Evolutionary conservation across 2,797 vertebrate species (phyloP).

Genomic region (Morelia viridis): DNA sequence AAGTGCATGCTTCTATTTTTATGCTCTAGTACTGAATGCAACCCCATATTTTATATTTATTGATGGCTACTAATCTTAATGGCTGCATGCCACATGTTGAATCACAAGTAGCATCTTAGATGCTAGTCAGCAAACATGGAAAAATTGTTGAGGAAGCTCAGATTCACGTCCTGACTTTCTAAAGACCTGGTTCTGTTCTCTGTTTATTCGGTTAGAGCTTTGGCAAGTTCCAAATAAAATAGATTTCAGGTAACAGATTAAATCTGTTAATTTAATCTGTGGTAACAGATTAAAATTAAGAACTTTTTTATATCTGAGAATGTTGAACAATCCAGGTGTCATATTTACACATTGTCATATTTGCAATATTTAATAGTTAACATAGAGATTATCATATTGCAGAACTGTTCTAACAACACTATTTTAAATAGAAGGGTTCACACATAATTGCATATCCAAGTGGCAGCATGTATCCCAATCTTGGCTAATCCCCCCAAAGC

Average conservation of each 20-base stretch:
- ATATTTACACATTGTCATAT: neutral
- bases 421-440: too few species aligned
- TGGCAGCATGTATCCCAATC: too few species aligned
- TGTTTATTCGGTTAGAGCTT: neutral
- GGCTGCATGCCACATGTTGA: neutral
- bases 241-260: too few species aligned
- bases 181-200: neutral
- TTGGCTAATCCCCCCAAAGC: too few species aligned
- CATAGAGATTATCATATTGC: neutral
- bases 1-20: neutral
- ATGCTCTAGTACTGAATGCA: neutral
- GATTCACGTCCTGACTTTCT: neutral
- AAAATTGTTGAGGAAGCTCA: neutral
- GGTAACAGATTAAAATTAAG: neutral
- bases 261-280: too few species aligned
- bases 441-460: neutral
- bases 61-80: neutral
- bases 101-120: neutral
- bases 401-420: neutral
- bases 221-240: neutral
- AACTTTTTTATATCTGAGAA: neutral
- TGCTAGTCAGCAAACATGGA: neutral
- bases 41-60: neutral
- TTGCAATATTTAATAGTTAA: neutral
- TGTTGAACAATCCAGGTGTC: neutral